phyloP scores from a whole-genome alignment of 2,888 invertebrate species.

The Cyrtodaria siliqua region DNA sequence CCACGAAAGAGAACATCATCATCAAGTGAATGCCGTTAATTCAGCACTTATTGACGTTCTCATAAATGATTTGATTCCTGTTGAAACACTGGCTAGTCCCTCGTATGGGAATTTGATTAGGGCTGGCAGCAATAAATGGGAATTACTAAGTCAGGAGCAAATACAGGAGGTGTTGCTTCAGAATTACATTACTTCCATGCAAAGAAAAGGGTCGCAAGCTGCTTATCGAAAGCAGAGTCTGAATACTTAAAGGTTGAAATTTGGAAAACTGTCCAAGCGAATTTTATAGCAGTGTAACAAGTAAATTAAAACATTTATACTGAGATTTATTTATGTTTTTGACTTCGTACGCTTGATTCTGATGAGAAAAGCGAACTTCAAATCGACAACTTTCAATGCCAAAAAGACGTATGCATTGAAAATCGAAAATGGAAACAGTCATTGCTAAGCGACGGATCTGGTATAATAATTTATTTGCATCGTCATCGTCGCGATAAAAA shows the following conservation, averaged over 20 bases:
- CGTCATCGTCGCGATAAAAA: no score
- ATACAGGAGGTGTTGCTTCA: neutral
- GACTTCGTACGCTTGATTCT: no score
- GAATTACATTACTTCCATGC: neutral
- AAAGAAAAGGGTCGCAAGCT: slow-evolving; percentile 25
- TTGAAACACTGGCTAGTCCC: slow-evolving; percentile 46
- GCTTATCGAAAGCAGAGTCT: slow-evolving; percentile 26
- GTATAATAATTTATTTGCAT: no score
- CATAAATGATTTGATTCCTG: slow-evolving; percentile 52
- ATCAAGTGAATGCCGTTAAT: slow-evolving; percentile 16
- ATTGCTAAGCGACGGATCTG: no score
- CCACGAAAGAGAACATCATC: no score
- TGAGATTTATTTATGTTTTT: no score
- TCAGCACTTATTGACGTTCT: slow-evolving; percentile 52
- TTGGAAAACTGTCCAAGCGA: slow-evolving; percentile 53
- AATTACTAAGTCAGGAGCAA: neutral
- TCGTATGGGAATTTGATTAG: slow-evolving; percentile 57
- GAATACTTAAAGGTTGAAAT: slow-evolving; percentile 54
- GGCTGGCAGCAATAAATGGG: slow-evolving; percentile 14
- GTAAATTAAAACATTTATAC: no score
- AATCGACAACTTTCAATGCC: no score
- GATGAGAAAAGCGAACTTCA: no score
- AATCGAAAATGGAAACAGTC: no score
- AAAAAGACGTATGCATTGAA: no score
- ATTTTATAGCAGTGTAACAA: slow-evolving; percentile 45